Evolutionary conservation across 2,888 invertebrate species (phyloP).

Genomic region (Metellina segmentata): DNA sequence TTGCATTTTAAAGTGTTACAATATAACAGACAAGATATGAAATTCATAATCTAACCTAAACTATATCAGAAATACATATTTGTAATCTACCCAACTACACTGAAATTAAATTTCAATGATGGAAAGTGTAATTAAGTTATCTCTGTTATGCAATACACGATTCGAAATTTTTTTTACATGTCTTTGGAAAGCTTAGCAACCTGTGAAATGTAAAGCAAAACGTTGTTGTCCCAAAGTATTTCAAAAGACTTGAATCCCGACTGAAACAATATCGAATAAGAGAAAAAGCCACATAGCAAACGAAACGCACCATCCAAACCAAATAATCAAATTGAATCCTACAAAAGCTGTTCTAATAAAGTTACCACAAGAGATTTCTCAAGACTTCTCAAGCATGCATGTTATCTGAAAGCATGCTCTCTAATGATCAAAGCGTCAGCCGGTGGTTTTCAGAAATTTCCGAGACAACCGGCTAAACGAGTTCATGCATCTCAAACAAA

Average conservation of each 20-base stretch:
- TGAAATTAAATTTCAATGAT: too few relatives aligned
- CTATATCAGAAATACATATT: too few relatives aligned
- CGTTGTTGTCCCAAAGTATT: background rate
- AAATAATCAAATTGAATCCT: background rate
- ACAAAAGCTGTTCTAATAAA: background rate
- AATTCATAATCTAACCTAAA: too few relatives aligned
- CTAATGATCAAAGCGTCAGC: background rate
- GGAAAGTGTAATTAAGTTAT: too few relatives aligned
- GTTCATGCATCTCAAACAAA: background rate
- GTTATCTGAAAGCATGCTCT: background rate
- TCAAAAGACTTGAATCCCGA: background rate
- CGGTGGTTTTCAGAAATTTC: background rate
- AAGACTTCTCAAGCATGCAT: slow-evolving; percentile 3
- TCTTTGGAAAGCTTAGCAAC: too few relatives aligned
- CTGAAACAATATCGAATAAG: background rate
- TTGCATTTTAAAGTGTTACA: too few relatives aligned
- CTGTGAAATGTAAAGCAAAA: background rate
- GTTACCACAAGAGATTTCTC: background rate
- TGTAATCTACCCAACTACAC: too few relatives aligned
- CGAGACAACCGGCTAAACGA: background rate
- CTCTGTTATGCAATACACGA: too few relatives aligned
- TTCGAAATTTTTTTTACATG: too few relatives aligned
- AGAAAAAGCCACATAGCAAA: background rate
- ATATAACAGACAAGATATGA: too few relatives aligned
- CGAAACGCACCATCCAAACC: background rate